Base-by-base conservation (phyloP, 2,113 vertebrate genomes). In the Labeo rohita region DNA sequence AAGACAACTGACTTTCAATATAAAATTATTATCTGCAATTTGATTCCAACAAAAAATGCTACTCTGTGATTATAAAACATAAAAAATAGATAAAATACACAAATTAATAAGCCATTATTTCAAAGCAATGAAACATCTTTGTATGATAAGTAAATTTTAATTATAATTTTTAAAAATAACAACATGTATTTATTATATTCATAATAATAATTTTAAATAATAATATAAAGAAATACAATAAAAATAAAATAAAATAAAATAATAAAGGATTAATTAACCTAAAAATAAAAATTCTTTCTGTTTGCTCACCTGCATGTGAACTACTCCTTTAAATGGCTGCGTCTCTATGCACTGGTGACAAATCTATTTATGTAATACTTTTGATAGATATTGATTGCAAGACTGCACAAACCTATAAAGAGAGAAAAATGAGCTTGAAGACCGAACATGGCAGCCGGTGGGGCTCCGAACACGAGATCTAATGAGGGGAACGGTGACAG, bases 311-410 rank as follows among this genome's bases (percentile, higher is more conserved):
- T 39, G 28, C 28, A 68, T 36, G 65, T 8, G 34, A 68, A 39
- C 65, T 36, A 8, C 16, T 45, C 28, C 68, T 4, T 72, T 72
- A 72, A 72, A 43, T 92, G 90, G 84, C 89, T 81, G 83, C 88
- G 88, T 90, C 77, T 87, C 92, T 93, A 94, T 93, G 92, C 91
- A 87, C 86, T 85, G 6, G 85, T 94, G 94, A 95, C 93, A 94
- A 93, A 95, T 94, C 94, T 92, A 93, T 93, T 92, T 91, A 93
- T 92, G 91, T 92, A 94, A 94, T 90, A 91, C 84, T 93, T 95
- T 92, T 93, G 93, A 95, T 92, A 91, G 92, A 36, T 95, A 95
- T 95, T 91, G 95, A 95, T 94, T 93, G 88, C 77, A 86, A 52
- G 77, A 59, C 91, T 90, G 74, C 88, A 92, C 91, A 89, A 90